Evolutionary conservation across 2,797 vertebrate species (phyloP), one percentile per base, ranked within the genome.

Genomic region (Gambusia yucatana): DNA sequence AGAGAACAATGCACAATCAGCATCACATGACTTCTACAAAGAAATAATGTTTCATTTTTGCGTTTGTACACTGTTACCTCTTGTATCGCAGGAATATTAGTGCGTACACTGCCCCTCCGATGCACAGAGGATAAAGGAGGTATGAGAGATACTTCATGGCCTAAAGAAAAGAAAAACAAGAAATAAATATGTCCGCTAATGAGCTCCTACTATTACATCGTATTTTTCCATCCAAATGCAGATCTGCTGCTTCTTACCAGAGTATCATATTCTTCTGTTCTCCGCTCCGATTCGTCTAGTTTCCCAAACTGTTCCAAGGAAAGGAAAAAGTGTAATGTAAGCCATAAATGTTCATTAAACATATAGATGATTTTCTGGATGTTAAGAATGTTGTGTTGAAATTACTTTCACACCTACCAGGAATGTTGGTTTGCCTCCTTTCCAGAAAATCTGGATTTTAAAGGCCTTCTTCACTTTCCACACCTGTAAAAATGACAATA

Each of bases 401-500:
- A 2, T 44, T 17, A 33, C 47, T 44, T 28, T 63, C 17, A 80
- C 39, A 75, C 93, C 4, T 80, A 96, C 96, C 93, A 93, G 82
- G 84, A 96, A 93, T 76, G 82, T 86, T 33, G 98, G 98, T 81
- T 89, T 96, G 65, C 97, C 87, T 84, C 97, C 96, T 85, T 95
- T 97, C 97, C 98, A 99, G 9, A 88, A 86, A 74, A 99, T 73
- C 28, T 96, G 97, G 91, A 99, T 98, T 93, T 99, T 99, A 81
- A 99, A 94, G 10, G 98, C 98, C 87, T 99, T 99, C 91, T 99
- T 99, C 78, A 99, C 98, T 90, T 99, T 99, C 98, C 98, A 99
- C 22, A 99, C 96, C 98, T 99, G 84, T 20, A 84, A 81, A 36
- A 69, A 41, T 41, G 0, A 46, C 39, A 63, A 25, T 5, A 57